Evolutionary conservation across 2,888 invertebrate genomes (phyloP).

Genomic region (Dicycla oo): DNA sequence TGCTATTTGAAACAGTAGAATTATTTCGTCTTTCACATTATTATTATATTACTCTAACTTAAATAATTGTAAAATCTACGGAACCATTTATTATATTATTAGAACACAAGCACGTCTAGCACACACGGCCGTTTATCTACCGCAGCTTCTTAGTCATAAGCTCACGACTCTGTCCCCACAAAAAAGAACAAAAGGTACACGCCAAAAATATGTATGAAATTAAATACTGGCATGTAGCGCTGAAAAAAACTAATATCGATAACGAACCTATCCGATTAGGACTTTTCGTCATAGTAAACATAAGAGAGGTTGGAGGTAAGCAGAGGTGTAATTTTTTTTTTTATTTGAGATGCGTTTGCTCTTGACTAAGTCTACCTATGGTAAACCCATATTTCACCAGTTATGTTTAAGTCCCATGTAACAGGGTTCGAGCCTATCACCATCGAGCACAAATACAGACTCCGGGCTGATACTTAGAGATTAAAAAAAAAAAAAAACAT

Average conservation of each 20-base stretch:
- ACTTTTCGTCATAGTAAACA: not conserved
- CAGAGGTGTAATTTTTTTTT: too few relatives aligned
- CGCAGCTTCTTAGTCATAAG: conserved; percentile 62
- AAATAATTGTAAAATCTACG: conserved; percentile 20
- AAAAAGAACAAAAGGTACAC: conserved; percentile 36
- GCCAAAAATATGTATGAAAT: not conserved
- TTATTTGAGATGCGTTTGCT: too few relatives aligned
- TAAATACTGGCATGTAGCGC: not conserved
- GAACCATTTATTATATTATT: conserved; percentile 47
- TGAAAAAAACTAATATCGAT: not conserved
- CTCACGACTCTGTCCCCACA: conserved; percentile 18
- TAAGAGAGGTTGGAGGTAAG: too few relatives aligned
- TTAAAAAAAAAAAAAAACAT: too few relatives aligned
- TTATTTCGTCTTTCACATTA: not conserved
- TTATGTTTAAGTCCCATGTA: too few relatives aligned
- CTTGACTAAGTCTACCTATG: too few relatives aligned
- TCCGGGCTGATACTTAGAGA: too few relatives aligned
- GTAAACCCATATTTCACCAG: too few relatives aligned
- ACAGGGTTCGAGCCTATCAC: not conserved
- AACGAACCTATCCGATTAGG: not conserved
- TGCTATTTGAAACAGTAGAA: not conserved
- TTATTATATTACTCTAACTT: not conserved
- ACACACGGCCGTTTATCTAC: conserved; percentile 42
- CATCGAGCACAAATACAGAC: not conserved
- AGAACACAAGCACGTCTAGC: conserved; percentile 30